A percentile compares a stretch with the other conserved stretches of the same genome.
Conservation (phyloP, 2,888 invertebrate species). For the Cremastinae sp. region DNA sequence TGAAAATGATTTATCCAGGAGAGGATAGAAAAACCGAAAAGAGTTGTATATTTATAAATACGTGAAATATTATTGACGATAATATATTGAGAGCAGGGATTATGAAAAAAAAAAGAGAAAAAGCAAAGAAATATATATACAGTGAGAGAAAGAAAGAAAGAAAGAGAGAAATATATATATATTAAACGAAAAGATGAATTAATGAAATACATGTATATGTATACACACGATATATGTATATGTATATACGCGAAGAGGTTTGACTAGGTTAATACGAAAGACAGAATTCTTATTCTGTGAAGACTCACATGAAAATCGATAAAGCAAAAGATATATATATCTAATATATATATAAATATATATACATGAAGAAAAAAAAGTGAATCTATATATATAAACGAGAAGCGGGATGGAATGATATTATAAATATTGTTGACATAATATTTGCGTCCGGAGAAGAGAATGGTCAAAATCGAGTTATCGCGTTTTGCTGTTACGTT, state of each 20-base stretch:
- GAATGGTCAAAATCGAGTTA: slow-evolving; percentile 43
- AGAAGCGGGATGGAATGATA: slow-evolving; percentile 74
- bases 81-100: slow-evolving; percentile 62
- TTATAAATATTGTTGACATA: slow-evolving; percentile 77
- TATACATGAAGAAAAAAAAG: slow-evolving; percentile 63
- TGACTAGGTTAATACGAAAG: slow-evolving; percentile 72
- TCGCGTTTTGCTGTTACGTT: slow-evolving; percentile 49
- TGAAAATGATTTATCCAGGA: slow-evolving; percentile 61
- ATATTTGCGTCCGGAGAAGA: slow-evolving; percentile 74
- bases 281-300: slow-evolving; percentile 69
- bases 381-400: slow-evolving; percentile 54
- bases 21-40: no score
- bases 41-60: slow-evolving; percentile 80
- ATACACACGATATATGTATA: slow-evolving; percentile 9
- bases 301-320: slow-evolving; percentile 49
- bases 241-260: slow-evolving; percentile 58
- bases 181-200: slow-evolving; percentile 57
- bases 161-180: slow-evolving; percentile 64
- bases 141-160: slow-evolving; percentile 64
- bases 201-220: slow-evolving; percentile 32
- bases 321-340: slow-evolving; percentile 18
- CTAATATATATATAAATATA: slow-evolving; percentile 44
- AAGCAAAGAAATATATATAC: slow-evolving; percentile 55
- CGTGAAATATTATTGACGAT: slow-evolving; percentile 67
- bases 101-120: slow-evolving; percentile 58